Evolutionary conservation across 2,888 invertebrate genomes (phyloP), one percentile per base, ranked within the genome.

Genomic region (Dorcus parallelipipedus): DNA sequence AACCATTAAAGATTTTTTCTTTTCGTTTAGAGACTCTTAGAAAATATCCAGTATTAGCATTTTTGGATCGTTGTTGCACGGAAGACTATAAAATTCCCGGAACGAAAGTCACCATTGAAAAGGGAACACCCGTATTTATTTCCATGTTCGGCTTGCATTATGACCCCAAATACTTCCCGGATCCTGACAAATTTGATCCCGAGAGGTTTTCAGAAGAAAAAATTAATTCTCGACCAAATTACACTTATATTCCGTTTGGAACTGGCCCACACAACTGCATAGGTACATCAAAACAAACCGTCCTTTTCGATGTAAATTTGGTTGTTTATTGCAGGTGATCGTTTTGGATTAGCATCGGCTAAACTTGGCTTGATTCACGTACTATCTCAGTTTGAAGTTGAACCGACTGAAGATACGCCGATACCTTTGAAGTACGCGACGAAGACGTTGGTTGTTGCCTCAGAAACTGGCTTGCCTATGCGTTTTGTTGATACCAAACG

Each of bases 301-400:
- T 33, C 52, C 68, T 41, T 38, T 69, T n/a, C 45, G 67, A 6
- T 54, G 59, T 9, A 20, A 14, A 20, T 60, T 65, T 5, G 53
- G 10, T 26, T 49, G 49, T 50, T 56, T 45, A 49, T 73, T 73
- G 60, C 54, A 77, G 77, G 76, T 52, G 75, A 74, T 60, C 62
- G 77, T 62, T 78, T 78, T 60, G 76, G 75, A 26, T 57, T 75
- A 50, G 66, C 76, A 38, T 67, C 69, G 49, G 69, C 74, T n/a
- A 77, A 77, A 68, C 64, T 76, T 2, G 75, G 75, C 9, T 50
- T 77, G n/a, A 59, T 72, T 3, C 67, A 72, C 54, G 69, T 75
- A 45, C 53, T 76, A 23, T 63, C 59, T 23, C 69, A 72, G 47
- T 76, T 69, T 60, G 67, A 67, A 54, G 71, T 76, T 4, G 68